These are phyloP conservation scores for Melieria crassipennis DNA, from an alignment of 2,888 invertebrate species.

Conservation along the genomic window DNA sequence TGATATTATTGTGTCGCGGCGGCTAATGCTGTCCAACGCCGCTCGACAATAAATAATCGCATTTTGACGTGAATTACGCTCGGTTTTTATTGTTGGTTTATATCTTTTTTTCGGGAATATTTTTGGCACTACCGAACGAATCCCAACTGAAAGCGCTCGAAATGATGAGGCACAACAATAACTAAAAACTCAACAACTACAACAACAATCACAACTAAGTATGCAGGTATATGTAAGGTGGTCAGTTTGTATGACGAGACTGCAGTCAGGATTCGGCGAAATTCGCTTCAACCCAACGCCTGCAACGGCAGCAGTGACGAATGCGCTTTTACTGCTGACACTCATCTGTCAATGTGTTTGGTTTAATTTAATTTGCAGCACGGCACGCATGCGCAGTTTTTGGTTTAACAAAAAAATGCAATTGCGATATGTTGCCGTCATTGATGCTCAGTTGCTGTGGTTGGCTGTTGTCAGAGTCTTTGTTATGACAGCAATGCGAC, in stretches of 20 bases:
- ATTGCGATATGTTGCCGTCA: background rate
- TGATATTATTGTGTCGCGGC: no score
- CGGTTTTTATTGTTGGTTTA: background rate
- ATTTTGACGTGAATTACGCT: conserved; percentile 21
- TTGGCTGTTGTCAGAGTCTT: background rate
- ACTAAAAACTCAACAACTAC: background rate
- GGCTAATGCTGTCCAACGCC: background rate
- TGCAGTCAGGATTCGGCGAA: no score
- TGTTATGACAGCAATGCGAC: no score
- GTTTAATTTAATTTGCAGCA: no score
- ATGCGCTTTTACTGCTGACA: no score
- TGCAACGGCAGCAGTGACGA: no score
- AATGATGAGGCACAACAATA: background rate
- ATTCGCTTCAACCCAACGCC: no score
- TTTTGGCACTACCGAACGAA: background rate
- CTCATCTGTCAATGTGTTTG: no score
- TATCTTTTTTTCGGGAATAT: background rate
- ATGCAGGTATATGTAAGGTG: no score
- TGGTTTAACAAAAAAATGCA: background rate
- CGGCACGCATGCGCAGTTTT: background rate
- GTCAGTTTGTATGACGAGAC: no score
- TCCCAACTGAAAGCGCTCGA: background rate
- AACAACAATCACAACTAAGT: background rate
- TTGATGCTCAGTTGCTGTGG: background rate
- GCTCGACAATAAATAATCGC: conserved; percentile 8